These are phyloP conservation scores for Ypsolopha sequella DNA, from an alignment of 2,888 invertebrate species.

Conservation along the genomic window DNA sequence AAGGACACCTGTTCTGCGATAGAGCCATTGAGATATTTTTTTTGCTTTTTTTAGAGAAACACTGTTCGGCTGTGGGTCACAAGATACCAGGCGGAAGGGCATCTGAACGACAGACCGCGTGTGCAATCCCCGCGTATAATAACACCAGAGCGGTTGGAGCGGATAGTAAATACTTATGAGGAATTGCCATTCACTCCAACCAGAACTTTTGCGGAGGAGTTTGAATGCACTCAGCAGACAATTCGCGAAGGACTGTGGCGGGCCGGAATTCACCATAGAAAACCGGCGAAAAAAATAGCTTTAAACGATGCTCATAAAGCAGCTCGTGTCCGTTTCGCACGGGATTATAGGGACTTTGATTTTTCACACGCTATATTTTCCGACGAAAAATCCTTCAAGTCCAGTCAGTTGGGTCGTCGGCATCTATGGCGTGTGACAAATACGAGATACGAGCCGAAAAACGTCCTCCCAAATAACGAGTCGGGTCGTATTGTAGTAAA, in stretches of 20 bases:
- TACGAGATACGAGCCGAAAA: no score
- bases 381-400: conserved; percentile 11
- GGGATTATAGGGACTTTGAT: conserved; percentile 12
- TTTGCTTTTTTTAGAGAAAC: neutral
- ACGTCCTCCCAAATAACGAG: no score
- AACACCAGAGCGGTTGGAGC: neutral
- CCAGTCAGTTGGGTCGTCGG: conserved; percentile 10
- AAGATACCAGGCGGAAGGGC: neutral
- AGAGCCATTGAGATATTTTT: no score
- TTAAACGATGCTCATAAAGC: conserved; percentile 7
- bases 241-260: no score
- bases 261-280: no score
- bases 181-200: conserved; percentile 5
- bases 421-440: conserved; percentile 11
- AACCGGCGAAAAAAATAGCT: conserved; percentile 6
- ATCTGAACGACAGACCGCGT: neutral
- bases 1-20: no score
- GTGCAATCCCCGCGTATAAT: no score
- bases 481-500: conserved; percentile 2
- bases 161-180: neutral
- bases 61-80: neutral
- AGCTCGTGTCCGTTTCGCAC: conserved; percentile 11
- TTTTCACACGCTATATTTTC: conserved; percentile 13
- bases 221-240: no score
- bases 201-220: conserved; percentile 2